Conservation (phyloP, 2,113 vertebrate genomes). For the Canis aureus region DNA sequence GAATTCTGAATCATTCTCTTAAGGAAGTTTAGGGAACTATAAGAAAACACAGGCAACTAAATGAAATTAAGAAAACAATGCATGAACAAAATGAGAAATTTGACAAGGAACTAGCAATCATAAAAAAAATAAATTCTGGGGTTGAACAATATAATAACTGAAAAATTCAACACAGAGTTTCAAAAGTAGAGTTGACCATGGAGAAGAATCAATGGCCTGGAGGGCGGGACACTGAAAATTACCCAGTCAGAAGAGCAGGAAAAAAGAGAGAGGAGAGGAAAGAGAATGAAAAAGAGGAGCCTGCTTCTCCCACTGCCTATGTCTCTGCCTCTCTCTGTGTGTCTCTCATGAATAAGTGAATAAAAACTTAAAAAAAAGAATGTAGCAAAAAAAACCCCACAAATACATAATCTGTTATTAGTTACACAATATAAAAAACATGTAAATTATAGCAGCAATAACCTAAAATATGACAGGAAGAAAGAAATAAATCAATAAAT, state of each 20-base stretch:
- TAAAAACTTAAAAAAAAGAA: not conserved
- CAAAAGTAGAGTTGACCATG: not conserved
- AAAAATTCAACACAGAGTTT: not conserved
- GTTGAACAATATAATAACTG: not conserved
- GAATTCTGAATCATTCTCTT: not conserved
- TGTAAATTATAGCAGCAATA: not conserved
- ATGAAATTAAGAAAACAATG: not conserved
- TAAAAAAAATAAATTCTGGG: not conserved
- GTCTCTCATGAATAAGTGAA: no score
- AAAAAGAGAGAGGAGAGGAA: not conserved
- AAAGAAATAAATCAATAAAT: not conserved
- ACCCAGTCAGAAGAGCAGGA: not conserved
- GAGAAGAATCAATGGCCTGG: not conserved
- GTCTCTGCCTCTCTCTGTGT: no score
- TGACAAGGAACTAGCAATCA: not conserved
- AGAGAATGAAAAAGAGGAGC: not conserved
- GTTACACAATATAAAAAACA: not conserved
- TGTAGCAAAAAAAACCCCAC: not conserved
- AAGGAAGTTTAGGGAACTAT: not conserved
- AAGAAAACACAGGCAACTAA: not conserved
- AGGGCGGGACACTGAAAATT: not conserved
- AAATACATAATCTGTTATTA: not conserved
- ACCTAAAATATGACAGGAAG: not conserved
- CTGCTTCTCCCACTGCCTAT: no score
- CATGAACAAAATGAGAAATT: not conserved